Evolutionary conservation across 2,113 vertebrate species (phyloP).

Genomic region (Pelmatolapia mariae): DNA sequence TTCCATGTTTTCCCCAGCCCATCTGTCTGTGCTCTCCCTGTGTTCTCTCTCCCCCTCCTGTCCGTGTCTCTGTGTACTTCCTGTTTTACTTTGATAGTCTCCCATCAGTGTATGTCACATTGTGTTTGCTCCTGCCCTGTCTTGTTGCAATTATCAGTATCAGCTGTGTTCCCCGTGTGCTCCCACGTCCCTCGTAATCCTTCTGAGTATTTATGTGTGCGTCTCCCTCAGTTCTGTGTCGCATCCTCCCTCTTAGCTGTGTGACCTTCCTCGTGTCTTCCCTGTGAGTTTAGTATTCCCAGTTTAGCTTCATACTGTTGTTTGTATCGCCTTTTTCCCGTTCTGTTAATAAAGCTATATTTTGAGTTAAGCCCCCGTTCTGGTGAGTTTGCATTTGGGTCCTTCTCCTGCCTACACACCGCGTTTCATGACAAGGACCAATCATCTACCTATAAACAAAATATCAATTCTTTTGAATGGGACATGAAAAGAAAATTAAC

Average conservation of each 20-base stretch:
- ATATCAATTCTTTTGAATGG: not conserved
- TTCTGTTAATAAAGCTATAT: not conserved
- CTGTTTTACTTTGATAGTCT: not conserved
- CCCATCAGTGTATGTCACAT: not conserved
- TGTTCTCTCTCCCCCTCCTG: not conserved
- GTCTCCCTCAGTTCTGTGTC: not conserved
- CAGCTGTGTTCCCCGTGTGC: not conserved
- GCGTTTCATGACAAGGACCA: fast-evolving
- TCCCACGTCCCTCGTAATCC: fast-evolving
- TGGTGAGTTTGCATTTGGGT: not conserved
- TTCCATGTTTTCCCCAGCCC: not conserved
- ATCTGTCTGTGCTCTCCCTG: fast-evolving
- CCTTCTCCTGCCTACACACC: not conserved
- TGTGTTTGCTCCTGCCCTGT: not conserved
- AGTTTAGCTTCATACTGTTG: not conserved
- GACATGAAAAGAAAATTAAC: not conserved
- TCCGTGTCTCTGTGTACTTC: fast-evolving
- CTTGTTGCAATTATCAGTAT: not conserved
- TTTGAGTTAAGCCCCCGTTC: fast-evolving
- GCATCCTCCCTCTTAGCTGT: not conserved
- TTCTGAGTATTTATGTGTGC: not conserved
- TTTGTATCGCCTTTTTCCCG: fast-evolving
- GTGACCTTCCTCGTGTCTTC: not conserved
- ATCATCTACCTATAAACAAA: not conserved
- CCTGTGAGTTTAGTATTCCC: not conserved